Evolutionary conservation across 2,888 invertebrate species (phyloP), one percentile per base, ranked within the genome.

Genomic region (Synergus japonicus): DNA sequence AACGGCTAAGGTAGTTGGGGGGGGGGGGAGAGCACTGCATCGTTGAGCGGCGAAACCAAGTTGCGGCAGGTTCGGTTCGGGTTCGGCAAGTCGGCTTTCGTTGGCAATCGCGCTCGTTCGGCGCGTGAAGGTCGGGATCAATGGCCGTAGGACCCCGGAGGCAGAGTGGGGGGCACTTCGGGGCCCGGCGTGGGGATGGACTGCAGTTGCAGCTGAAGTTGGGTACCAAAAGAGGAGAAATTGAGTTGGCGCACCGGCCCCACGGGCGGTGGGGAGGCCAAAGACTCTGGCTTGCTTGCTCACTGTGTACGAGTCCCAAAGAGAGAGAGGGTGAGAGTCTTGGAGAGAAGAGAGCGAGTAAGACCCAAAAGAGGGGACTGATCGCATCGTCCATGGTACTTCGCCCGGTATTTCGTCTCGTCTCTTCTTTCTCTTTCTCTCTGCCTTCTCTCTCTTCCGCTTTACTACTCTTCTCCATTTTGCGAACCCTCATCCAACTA

Each of bases 81-180:
- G 91, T 91, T 91, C 89, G 91, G 91, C 90, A 90, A 91, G 90
- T 89, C 88, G 87, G 88, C 88, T 88, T 88, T 89, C 89, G 89
- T 88, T 88, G 87, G 89, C 90, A 88, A 90, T 90, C 90, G 90
- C 89, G 90, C 86, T 90, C 89, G 92, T 92, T 91, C 89, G 90
- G 91, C 92, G 92, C 91, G 91, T 91, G 92, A 92, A 92, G 92
- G 92, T 92, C 92, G 91, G 92, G 92, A 92, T 92, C 92, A 92
- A 92, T 89, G 92, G 91, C 92, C 92, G 91, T 90, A 91, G 91
- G 90, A 89, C 91, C 91, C 91, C 85, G 84, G 82, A 69, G 58
- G 54, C 64, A 49, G 78, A 69, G 78, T 46, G 78, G 77, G 81
- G 63, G 73, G 82, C 76, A 49, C 79, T 76, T 18, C 79, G 82